These are phyloP conservation scores for Pseudorectes ferrugineus DNA, from an alignment of 2,113 vertebrate genomes.

Conservation along the genomic window DNA sequence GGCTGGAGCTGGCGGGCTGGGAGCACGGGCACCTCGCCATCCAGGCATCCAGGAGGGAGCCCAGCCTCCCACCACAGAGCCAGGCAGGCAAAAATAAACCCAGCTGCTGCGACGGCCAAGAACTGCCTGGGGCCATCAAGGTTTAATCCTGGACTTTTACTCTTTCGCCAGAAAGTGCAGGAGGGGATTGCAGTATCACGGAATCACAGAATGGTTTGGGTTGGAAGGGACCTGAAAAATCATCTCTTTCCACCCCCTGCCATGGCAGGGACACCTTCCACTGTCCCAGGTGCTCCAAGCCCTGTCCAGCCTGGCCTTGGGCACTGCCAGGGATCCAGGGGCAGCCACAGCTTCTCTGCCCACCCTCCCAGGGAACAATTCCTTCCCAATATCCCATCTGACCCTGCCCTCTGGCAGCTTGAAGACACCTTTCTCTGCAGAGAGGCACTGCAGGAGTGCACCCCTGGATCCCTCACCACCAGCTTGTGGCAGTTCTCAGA, in stretches of 20 bases:
- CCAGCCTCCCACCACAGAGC: not conserved
- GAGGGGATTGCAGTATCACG: not conserved
- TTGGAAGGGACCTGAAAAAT: not conserved
- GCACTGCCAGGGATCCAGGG: not conserved
- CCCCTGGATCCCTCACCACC: not conserved
- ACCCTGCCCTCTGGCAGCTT: fast-evolving
- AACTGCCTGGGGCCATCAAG: fast-evolving
- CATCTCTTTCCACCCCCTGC: not conserved
- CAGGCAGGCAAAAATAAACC: not conserved
- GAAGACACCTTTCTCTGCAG: not conserved
- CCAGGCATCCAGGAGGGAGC: not conserved
- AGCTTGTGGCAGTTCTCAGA: not conserved
- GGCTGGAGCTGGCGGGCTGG: not conserved
- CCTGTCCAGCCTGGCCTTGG: not conserved
- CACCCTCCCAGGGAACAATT: not conserved
- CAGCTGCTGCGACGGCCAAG: not conserved
- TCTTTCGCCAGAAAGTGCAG: not conserved
- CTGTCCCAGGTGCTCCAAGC: not conserved
- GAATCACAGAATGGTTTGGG: not conserved
- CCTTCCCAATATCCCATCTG: not conserved
- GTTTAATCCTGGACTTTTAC: not conserved
- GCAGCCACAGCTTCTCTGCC: not conserved
- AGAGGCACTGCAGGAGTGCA: not conserved
- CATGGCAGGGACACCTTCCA: not conserved
- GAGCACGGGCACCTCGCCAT: not conserved